phyloP scores from a whole-genome alignment of 1,140 invertebrate genomes.

The Frieseomelitta varia region DNA sequence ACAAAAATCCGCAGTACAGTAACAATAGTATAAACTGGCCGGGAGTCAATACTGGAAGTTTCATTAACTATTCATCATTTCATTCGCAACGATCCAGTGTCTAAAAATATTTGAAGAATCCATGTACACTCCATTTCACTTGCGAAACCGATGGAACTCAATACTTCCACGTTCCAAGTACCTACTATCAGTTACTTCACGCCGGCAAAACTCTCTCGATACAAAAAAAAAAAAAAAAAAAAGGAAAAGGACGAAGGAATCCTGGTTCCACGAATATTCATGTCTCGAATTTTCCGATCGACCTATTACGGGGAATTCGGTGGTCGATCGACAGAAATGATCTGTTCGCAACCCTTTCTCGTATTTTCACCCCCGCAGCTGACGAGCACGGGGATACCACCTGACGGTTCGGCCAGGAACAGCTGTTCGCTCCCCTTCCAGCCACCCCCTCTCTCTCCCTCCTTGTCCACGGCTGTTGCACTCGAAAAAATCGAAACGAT shows the following conservation, averaged over 20 bases:
- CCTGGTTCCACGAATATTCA: conserved; percentile 30
- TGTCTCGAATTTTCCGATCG: conserved; percentile 53
- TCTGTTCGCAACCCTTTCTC: conserved; percentile 65
- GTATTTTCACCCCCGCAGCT: conserved; percentile 73
- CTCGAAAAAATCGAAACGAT: conserved; percentile 64
- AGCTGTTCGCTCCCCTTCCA: conserved; percentile 68
- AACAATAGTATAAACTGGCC: no score
- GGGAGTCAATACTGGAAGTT: no score
- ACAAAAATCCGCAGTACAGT: no score
- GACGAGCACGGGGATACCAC: conserved; percentile 70
- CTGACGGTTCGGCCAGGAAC: conserved; percentile 65
- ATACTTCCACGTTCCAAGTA: not conserved
- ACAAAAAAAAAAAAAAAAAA: not conserved
- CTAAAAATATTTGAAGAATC: not conserved
- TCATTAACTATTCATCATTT: no score
- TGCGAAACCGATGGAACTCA: not conserved
- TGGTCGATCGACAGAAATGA: not conserved
- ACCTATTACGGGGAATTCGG: conserved; percentile 38
- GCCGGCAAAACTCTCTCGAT: not conserved
- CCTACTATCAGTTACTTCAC: not conserved
- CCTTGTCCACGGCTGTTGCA: conserved; percentile 2
- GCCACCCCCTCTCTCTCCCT: not conserved
- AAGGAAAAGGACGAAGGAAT: not conserved
- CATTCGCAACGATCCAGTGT: no score
- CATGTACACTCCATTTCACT: not conserved